A percentile compares a stretch with the other conserved stretches of the same genome.
Evolutionary conservation across 1,140 invertebrate genomes (phyloP).

Genomic region (Brachionus plicatilis): DNA sequence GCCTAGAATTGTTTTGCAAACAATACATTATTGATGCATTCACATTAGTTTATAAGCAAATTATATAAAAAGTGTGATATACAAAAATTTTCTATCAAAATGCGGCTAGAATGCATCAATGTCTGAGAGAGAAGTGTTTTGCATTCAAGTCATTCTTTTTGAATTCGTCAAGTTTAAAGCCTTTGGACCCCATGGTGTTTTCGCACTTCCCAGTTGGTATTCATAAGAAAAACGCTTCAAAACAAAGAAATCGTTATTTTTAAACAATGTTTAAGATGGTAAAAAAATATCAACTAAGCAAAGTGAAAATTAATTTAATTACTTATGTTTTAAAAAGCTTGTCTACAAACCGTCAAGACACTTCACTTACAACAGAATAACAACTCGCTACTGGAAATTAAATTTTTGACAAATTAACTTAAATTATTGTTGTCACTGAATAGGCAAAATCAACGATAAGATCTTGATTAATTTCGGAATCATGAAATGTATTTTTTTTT

Average conservation of each 20-base stretch:
- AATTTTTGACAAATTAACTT: background rate
- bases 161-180: background rate
- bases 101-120: background rate
- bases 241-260: background rate
- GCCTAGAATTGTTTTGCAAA: no score
- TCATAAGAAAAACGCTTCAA: background rate
- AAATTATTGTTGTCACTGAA: conserved; percentile 15
- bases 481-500: background rate
- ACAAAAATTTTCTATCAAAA: background rate
- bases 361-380: background rate
- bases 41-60: no score
- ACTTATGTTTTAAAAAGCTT: background rate
- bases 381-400: conserved; percentile 11
- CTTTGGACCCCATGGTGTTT: background rate
- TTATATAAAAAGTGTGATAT: background rate
- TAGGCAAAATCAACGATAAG: background rate
- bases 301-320: conserved; percentile 32
- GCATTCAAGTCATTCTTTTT: background rate
- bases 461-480: conserved; percentile 26
- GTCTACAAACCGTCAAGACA: background rate
- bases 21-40: no score
- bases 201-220: conserved; percentile 27
- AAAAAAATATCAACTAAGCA: background rate
- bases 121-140: background rate
- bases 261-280: background rate